Evolutionary conservation across 1,140 invertebrate species (phyloP).

Genomic region (Drosophila watanabei): DNA sequence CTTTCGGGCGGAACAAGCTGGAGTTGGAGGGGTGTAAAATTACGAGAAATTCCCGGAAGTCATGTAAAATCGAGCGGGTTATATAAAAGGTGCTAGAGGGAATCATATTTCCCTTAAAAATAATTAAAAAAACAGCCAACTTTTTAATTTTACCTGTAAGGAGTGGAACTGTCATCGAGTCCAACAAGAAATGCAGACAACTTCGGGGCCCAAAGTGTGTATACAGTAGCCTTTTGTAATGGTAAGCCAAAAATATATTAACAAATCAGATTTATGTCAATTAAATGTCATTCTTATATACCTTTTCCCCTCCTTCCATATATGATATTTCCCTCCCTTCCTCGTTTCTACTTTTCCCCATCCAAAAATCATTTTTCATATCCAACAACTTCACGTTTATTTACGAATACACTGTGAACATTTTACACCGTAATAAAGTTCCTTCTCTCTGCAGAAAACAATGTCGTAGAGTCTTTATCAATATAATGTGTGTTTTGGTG

Average conservation of each 20-base stretch:
- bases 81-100: background rate
- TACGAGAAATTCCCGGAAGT: background rate
- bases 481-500: constrained; percentile 75
- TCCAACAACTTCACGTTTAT: constrained; percentile 81
- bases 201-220: no score
- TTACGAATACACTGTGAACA: constrained; percentile 74
- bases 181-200: no score
- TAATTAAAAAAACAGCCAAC: no score
- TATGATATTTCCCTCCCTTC: background rate
- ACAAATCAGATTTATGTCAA: no score
- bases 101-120: no score
- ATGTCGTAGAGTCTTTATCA: constrained; percentile 74
- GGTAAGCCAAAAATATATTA: no score
- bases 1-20: constrained; percentile 28
- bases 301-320: background rate
- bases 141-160: no score
- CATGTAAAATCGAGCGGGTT: background rate
- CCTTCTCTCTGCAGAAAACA: constrained; percentile 61
- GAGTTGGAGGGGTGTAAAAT: background rate
- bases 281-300: no score
- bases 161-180: no score
- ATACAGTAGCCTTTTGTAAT: no score
- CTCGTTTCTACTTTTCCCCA: background rate
- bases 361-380: constrained; percentile 43
- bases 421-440: constrained; percentile 73